Base-by-base conservation (phyloP, 2,888 invertebrate genomes). In the Parelbella ahira region DNA sequence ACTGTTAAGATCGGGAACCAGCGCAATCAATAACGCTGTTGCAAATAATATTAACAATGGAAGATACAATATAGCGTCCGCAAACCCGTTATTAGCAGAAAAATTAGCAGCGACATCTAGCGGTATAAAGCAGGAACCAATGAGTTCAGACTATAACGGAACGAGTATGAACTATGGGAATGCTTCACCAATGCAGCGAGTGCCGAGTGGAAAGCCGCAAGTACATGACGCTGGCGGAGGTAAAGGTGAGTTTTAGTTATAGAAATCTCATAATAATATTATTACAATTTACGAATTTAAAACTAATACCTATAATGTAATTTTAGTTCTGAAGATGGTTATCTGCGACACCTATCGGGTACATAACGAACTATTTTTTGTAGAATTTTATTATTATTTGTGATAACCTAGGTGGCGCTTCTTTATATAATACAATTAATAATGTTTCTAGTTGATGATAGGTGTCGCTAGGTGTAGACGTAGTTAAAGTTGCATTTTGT, bases 41-140 rank as follows among this genome's bases (percentile, higher is more conserved):
- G 66, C 73, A n/a, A 82, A 73, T 48, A 83, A 74, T 29, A 89
- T 86, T 48, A 88, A 88, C 60, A 88, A 89, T 61, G 90, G 90
- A 57, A 83, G 93, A 68, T 93, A 92, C 70, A 94, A 94, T 54
- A 94, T 96, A 51, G 94, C 94, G 13, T 95, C 95, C 5, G 93
- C 94, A 29, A 96, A 96, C 79, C 96, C 96, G 7, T 79, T 96
- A 53, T 88, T 96, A 48, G 96, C 96, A 56, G 96, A 96, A 89
- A 93, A 93, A 70, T 77, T 90, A 52, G 90, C 96, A 63, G 94
- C 96, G 74, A 93, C 94, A 89, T 90, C 89, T 79, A 84, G 88
- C 78, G 79, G 89, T 68, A 80, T 90, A 78, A 87, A 89, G 80
- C 86, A 88, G 49, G 87, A 88, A 60, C 88, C 88, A 4, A 69